Evolutionary conservation across 2,113 vertebrate genomes (phyloP).

Genomic region (Haliaeetus leucogaster): DNA sequence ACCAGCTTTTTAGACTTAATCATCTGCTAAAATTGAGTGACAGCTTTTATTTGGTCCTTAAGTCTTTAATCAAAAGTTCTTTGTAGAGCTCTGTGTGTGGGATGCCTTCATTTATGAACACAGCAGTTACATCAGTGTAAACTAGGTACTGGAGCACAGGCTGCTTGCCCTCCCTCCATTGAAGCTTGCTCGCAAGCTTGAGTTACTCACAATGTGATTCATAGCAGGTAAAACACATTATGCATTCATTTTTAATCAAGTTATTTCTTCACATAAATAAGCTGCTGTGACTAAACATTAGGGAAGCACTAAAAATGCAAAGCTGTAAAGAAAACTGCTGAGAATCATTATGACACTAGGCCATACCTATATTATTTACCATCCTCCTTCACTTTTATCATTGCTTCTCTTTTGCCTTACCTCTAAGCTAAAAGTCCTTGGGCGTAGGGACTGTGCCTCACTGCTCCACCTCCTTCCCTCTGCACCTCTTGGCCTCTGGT

Average conservation of each 20-base stretch:
- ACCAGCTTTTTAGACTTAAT: background rate
- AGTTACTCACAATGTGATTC: conserved; percentile 22
- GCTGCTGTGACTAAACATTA: conserved; percentile 46
- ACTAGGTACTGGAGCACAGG: background rate
- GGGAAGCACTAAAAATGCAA: conserved; percentile 50
- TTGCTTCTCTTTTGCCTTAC: background rate
- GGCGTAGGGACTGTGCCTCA: accelerated
- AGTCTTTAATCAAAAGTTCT: conserved; percentile 12
- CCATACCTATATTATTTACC: background rate
- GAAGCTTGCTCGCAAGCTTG: background rate
- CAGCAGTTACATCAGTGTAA: background rate
- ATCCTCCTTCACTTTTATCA: background rate
- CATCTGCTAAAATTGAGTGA: background rate
- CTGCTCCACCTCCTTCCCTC: background rate
- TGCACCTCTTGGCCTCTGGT: background rate
- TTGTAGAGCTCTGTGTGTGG: background rate
- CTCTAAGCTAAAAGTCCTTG: background rate
- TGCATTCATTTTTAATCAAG: conserved; percentile 64
- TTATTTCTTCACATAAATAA: conserved; percentile 63
- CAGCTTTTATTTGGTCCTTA: background rate
- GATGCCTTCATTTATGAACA: background rate
- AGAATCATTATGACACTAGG: conserved; percentile 17
- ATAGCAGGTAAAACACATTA: conserved; percentile 49
- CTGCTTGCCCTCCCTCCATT: background rate
- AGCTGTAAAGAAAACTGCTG: conserved; percentile 54